Evolutionary conservation across 2,797 vertebrate species (phyloP), one percentile per base, ranked within the genome.

Genomic region (Muraenolepis orangiensis): DNA sequence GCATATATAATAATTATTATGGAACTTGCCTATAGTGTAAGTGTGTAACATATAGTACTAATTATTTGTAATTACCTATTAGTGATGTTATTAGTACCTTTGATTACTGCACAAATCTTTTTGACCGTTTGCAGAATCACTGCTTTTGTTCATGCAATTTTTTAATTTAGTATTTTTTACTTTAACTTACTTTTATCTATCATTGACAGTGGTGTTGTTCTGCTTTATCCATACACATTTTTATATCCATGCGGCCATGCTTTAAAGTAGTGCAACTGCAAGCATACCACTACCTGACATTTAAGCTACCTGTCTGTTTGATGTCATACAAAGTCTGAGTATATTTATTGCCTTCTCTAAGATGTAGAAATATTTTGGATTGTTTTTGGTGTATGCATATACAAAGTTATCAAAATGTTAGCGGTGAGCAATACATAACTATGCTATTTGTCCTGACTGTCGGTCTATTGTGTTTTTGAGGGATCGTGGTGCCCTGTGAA

Each of bases 361-460:
- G 11, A 57, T 10, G 51, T 18, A 57, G 51, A 18, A 23, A 38
- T 2, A 18, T 57, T 57, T 57, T 6, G 4, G 64, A 28, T 26
- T 26, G 64, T 26, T 26, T 66, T 23, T 23, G 28, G 7, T 29
- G 23, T 26, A 29, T 12, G 64, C 28, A 66, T 29, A 66, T 29
- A 29, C 64, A 57, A 57, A 57, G 80, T 73, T 16, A 66, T 82
- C 85, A 81, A 80, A 81, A 81, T 78, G 85, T 86, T 84, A 83
- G 81, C 81, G 79, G 80, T 82, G 72, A 82, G 81, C 84, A 86
- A 88, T 91, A 87, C 81, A 66, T 16, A 66, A 66, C 79, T 71
- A 78, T 72, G 75, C 79, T 88, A 81, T 88, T 89, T 88, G 80
- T 81, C 75, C 79, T 81, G 83, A 85, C 87, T 87, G 86, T n/a